Conservation (phyloP, 2,888 invertebrate species). For the Aphelenchoides bicaudatus region DNA sequence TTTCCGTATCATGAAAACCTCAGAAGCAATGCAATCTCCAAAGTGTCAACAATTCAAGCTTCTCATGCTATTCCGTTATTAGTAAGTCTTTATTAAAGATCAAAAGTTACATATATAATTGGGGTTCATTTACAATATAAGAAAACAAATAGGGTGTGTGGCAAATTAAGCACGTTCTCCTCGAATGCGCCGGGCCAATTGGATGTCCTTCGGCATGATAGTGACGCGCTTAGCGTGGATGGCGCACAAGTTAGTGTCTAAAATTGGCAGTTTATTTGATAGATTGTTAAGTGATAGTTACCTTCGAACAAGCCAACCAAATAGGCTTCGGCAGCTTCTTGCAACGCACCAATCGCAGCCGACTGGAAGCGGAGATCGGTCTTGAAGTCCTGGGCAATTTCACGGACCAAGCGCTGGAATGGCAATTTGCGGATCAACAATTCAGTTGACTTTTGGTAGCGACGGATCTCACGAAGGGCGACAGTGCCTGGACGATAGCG, state of each 20-base stretch:
- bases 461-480: conserved; percentile 90
- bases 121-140: too few species aligned
- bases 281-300: too few species aligned
- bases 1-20: neutral
- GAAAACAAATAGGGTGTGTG: too few species aligned
- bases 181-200: conserved; percentile 61
- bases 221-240: conserved; percentile 95
- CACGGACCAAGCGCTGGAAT: conserved; percentile 87
- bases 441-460: conserved; percentile 93
- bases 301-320: conserved; percentile 90
- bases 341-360: conserved; percentile 33
- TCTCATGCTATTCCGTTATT: conserved; percentile 6
- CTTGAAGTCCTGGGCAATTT: conserved; percentile 77
- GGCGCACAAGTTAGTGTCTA: conserved; percentile 95
- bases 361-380: conserved; percentile 43
- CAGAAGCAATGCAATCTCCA: neutral
- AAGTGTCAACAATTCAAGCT: conserved; percentile 1
- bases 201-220: conserved; percentile 77
- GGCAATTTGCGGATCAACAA: conserved; percentile 89
- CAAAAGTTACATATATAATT: neutral
- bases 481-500: conserved; percentile 94
- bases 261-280: too few species aligned
- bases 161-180: conserved; percentile 69
- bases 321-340: conserved; percentile 40
- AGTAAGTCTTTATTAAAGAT: neutral